Conservation (phyloP, 2,797 vertebrate genomes). For the Allobates femoralis region DNA sequence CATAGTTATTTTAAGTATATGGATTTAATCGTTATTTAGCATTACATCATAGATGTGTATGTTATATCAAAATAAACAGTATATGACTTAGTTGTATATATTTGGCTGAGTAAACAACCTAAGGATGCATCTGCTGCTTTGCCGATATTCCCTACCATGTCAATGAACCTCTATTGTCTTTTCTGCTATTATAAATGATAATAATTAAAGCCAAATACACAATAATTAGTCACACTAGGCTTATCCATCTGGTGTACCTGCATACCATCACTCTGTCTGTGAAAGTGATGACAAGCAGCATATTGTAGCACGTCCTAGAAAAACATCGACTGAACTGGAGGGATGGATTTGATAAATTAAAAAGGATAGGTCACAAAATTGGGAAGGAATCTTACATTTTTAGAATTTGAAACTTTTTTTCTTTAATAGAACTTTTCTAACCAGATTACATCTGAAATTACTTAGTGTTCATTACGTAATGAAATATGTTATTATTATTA, state of each 20-base stretch:
- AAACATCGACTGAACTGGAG: constrained; percentile 75
- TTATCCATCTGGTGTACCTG: constrained; percentile 90
- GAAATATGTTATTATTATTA: no score
- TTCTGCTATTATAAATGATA: constrained; percentile 88
- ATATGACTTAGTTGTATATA: constrained; percentile 16
- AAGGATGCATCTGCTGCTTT: constrained; percentile 62
- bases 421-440: background rate
- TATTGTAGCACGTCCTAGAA: constrained; percentile 79
- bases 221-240: constrained; percentile 92
- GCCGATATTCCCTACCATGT: constrained; percentile 74
- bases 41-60: background rate
- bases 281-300: constrained; percentile 82
- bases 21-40: background rate
- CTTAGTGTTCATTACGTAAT: background rate
- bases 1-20: background rate
- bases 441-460: background rate
- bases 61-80: background rate
- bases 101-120: constrained; percentile 45
- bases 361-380: constrained; percentile 63
- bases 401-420: background rate
- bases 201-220: constrained; percentile 91
- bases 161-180: constrained; percentile 85
- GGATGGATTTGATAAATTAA: constrained; percentile 72
- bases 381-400: constrained; percentile 4
- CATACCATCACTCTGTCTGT: constrained; percentile 79